A percentile compares a stretch with the other conserved stretches of the same genome.
These are phyloP conservation scores for Regulus satrapa DNA, from an alignment of 2,113 vertebrate species.

Conservation along the genomic window DNA sequence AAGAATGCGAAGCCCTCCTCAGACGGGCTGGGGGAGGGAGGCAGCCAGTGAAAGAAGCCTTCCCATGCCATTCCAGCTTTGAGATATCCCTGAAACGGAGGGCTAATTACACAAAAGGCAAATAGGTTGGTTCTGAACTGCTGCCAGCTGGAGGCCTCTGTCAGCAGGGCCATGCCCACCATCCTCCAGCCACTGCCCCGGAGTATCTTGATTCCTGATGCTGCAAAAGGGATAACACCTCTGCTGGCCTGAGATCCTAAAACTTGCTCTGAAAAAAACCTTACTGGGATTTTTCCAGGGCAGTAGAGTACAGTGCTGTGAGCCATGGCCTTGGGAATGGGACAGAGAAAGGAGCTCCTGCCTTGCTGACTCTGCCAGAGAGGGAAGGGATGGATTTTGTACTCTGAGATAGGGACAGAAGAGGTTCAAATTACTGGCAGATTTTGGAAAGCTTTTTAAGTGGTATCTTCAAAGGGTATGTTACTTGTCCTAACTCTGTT, in stretches of 20 bases:
- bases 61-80: neutral
- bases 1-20: neutral
- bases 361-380: neutral
- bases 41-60: neutral
- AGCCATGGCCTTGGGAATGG: neutral
- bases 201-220: fast-evolving
- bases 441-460: slow-evolving; percentile 46
- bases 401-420: neutral
- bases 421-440: slow-evolving; percentile 27
- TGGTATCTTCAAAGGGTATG: slow-evolving; percentile 19
- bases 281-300: neutral
- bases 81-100: neutral
- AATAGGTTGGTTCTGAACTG: neutral
- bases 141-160: neutral
- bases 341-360: neutral
- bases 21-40: neutral
- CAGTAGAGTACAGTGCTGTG: neutral
- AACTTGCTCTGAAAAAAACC: neutral
- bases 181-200: neutral
- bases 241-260: neutral
- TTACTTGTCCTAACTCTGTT: slow-evolving; percentile 21
- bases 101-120: neutral
- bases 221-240: neutral
- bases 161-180: neutral
- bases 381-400: neutral